These are phyloP conservation scores for Poecilia picta DNA, from an alignment of 2,797 vertebrate species.

Conservation along the genomic window DNA sequence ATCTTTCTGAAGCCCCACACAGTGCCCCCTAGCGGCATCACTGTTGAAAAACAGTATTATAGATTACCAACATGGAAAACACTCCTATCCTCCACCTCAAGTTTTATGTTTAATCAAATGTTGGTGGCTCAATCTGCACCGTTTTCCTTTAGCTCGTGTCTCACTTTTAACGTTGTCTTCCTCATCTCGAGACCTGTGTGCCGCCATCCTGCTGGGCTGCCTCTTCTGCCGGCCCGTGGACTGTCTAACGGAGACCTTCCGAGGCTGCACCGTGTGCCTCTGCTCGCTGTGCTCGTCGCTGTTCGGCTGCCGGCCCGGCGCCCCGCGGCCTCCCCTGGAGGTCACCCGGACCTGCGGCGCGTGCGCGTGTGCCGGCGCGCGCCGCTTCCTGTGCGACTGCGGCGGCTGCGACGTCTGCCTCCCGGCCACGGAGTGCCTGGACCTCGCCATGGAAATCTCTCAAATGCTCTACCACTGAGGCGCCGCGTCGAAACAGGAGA, in stretches of 20 bases:
- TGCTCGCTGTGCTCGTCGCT: slow-evolving; percentile 66
- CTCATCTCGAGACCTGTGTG: slow-evolving; percentile 69
- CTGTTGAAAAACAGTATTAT: too few relatives aligned
- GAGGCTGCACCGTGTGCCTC: slow-evolving; percentile 58
- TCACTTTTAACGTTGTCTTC: not conserved
- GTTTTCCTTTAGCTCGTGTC: not conserved
- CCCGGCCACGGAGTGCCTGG: slow-evolving; percentile 80
- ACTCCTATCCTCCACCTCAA: too few relatives aligned
- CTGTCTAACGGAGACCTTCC: slow-evolving; percentile 59
- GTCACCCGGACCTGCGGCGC: slow-evolving; percentile 47
- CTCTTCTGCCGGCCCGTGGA: slow-evolving; percentile 79
- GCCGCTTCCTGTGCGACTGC: slow-evolving; percentile 63
- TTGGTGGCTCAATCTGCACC: too few relatives aligned
- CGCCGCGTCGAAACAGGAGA: slow-evolving; percentile 5
- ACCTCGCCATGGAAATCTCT: slow-evolving; percentile 83
- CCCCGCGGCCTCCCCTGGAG: slow-evolving; percentile 63
- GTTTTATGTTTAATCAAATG: too few relatives aligned
- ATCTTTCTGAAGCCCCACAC: too few relatives aligned
- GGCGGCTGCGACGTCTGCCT: slow-evolving; percentile 73
- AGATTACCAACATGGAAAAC: too few relatives aligned
- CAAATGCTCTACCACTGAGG: slow-evolving; percentile 80
- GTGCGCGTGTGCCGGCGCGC: slow-evolving; percentile 33
- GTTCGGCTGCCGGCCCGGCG: slow-evolving; percentile 62
- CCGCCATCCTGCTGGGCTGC: slow-evolving; percentile 73
- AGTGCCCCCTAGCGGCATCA: too few relatives aligned